Conservation (phyloP, 2,113 vertebrate species). For the Podarcis raffonei region DNA sequence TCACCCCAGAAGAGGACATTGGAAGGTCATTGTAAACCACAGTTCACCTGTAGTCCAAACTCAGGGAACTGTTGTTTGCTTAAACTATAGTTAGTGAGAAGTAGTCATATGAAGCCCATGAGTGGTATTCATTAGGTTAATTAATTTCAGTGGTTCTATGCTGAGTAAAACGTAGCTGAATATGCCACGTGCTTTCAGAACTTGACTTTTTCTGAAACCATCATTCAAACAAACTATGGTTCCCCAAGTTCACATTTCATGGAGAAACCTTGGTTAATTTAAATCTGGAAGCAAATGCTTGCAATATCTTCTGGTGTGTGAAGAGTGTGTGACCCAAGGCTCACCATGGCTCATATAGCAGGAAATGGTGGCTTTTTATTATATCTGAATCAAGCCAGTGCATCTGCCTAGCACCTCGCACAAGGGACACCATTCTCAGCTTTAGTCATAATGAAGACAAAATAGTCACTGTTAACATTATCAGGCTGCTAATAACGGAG, state of each 20-base stretch:
- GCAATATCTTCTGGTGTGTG: not conserved
- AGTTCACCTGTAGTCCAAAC: not conserved
- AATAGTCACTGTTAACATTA: not conserved
- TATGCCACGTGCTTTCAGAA: not conserved
- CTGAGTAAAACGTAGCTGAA: too few relatives aligned
- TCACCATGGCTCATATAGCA: not conserved
- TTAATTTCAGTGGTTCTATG: too few relatives aligned
- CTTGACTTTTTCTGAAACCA: not conserved
- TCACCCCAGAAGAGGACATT: not conserved
- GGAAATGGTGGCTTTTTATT: not conserved
- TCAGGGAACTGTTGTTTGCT: not conserved
- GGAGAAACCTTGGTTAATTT: not conserved
- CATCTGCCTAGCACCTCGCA: not conserved
- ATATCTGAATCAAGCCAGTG: not conserved
- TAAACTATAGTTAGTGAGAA: not conserved
- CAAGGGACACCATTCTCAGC: not conserved
- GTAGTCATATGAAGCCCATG: not conserved
- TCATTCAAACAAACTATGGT: not conserved
- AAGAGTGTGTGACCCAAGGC: not conserved
- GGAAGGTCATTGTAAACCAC: not conserved
- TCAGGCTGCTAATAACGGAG: conserved; percentile 17
- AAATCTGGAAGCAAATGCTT: too few relatives aligned
- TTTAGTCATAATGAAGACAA: conserved; percentile 32
- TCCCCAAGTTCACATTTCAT: not conserved
- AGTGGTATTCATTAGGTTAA: too few relatives aligned